Evolutionary conservation across 2,113 vertebrate genomes (phyloP).

Genomic region (Phyllopteryx taeniolatus): DNA sequence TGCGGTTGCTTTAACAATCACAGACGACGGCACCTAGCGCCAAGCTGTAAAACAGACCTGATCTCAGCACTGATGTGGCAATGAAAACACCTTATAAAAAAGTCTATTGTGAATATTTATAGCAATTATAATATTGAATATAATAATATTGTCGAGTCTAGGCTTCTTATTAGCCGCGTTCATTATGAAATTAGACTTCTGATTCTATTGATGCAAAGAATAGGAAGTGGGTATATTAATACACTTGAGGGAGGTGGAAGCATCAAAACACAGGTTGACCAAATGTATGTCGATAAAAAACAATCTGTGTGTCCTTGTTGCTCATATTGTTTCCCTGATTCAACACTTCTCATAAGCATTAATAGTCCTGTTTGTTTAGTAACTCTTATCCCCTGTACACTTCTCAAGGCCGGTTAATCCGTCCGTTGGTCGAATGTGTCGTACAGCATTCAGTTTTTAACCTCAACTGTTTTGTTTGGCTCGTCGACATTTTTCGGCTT

Average conservation of each 20-base stretch:
- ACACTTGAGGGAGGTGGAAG: too few species aligned
- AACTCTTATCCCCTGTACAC: neutral
- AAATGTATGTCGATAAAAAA: neutral
- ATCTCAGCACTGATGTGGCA: slow-evolving; percentile 44
- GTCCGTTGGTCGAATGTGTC: neutral
- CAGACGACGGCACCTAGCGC: slow-evolving; percentile 19
- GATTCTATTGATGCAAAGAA: too few species aligned
- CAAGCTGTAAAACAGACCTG: slow-evolving; percentile 38
- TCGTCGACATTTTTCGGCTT: neutral
- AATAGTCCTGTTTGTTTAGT: slow-evolving; percentile 8
- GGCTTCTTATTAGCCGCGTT: neutral
- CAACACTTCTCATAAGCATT: neutral
- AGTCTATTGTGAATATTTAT: slow-evolving; percentile 12
- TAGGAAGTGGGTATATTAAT: too few species aligned
- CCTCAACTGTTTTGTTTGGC: neutral
- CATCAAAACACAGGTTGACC: neutral
- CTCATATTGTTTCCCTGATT: neutral
- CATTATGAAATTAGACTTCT: neutral
- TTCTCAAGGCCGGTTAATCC: neutral
- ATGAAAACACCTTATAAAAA: slow-evolving; percentile 29
- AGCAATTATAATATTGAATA: too few species aligned
- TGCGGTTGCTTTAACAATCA: slow-evolving; percentile 38
- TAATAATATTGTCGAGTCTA: neutral
- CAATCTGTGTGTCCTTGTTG: neutral
- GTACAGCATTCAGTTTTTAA: neutral